These are phyloP conservation scores for Gallinago undulata DNA, from an alignment of 2,113 vertebrate genomes.

Conservation along the genomic window DNA sequence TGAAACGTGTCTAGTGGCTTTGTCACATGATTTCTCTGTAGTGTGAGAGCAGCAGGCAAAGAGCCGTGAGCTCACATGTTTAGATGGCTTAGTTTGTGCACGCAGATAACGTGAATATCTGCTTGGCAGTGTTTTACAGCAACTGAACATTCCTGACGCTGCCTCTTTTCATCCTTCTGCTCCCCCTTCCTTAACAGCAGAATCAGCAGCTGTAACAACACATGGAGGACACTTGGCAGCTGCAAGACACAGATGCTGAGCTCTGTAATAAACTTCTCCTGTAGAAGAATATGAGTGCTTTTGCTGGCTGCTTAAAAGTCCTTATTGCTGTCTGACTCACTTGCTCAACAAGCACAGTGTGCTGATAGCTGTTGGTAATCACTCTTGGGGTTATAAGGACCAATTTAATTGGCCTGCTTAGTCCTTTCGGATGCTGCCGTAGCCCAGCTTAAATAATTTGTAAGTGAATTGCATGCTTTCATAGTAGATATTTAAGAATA, in stretches of 20 bases:
- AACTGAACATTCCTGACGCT: slow-evolving; percentile 69
- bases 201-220: slow-evolving; percentile 80
- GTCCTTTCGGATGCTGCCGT: slow-evolving; percentile 22
- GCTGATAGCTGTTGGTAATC: slow-evolving; percentile 57
- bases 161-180: slow-evolving; percentile 75
- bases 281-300: slow-evolving; percentile 66
- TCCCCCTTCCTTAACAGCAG: slow-evolving; percentile 67
- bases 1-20: slow-evolving; percentile 38
- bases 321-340: slow-evolving; percentile 70
- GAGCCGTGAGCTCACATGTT: slow-evolving; percentile 1
- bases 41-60: slow-evolving; percentile 18
- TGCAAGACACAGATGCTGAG: slow-evolving; percentile 81
- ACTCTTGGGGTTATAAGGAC: slow-evolving; percentile 41
- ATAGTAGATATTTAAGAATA: background rate
- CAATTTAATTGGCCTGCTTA: slow-evolving; percentile 31
- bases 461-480: background rate
- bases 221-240: slow-evolving; percentile 82
- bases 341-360: slow-evolving; percentile 49
- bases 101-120: slow-evolving; percentile 63
- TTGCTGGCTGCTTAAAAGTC: slow-evolving; percentile 74
- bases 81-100: background rate
- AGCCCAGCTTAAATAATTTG: slow-evolving; percentile 19
- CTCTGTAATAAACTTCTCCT: slow-evolving; percentile 65
- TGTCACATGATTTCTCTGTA: background rate
- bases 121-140: slow-evolving; percentile 58